Base-by-base conservation (phyloP, 2,797 vertebrate species). In the Urocyon cinereoargenteus region DNA sequence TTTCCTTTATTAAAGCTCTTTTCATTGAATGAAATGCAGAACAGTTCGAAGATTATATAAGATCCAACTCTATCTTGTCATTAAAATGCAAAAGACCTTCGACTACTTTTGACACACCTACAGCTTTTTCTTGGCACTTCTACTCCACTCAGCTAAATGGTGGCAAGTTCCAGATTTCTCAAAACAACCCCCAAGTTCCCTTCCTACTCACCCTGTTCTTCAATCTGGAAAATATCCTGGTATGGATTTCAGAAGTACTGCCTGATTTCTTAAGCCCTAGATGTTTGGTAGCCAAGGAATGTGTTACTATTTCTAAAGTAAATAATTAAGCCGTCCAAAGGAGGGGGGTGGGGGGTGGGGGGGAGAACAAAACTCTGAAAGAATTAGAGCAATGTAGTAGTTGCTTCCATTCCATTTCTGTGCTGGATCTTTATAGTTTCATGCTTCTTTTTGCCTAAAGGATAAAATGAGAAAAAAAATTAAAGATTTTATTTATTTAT, bases 221-320 rank as follows among this genome's bases (percentile, higher is more conserved):
- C 36, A 90, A 16, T 66, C 24, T 28, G 51, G 84, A 53, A 94
- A 59, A 22, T 55, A 75, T 34, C 12, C 13, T 57, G 49, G 2
- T 40, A 51, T 64, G 19, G 7, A 28, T 86, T 24, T 93, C 34
- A 94, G 28, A 88, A 90, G 9, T 62, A 53, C 11, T 79, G 36
- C 6, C 34, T 66, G 10, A 89, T 62, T 94, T 96, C 51, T 40
- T 86, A 90, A 92, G 6, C 13, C 21, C 0, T 64, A 77, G 7
- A 36, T 75, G 2, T 86, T 87, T 68, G 36, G 45, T 86, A 93
- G 51, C 49, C 57, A 95, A 96, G 24, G 6, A 93, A 86, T n/a
- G n/a, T 61, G 16, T n/a, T 92, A 84, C 6, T 79, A 53, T 95
- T 98, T 94, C 51, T 97, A 66, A 86, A 86, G 53, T 91, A 89